Conservation (phyloP, 1,140 invertebrate genomes). For the Pinna nobilis region DNA sequence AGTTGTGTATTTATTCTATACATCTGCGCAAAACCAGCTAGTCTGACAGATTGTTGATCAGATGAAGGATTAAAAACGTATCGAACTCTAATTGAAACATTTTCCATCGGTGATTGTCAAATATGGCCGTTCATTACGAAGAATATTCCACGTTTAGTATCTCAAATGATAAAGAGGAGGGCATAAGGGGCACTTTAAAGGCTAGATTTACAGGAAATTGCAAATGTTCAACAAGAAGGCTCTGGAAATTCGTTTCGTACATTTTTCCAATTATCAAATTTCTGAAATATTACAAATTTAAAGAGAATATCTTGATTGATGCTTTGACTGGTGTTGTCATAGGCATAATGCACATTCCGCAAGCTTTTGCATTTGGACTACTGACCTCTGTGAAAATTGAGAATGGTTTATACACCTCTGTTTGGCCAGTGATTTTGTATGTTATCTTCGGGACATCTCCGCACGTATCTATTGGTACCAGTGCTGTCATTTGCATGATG, state of each 20-base stretch:
- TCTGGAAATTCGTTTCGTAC: neutral
- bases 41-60: too few relatives aligned
- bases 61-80: too few relatives aligned
- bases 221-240: neutral
- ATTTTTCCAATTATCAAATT: slow-evolving; percentile 8
- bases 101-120: too few relatives aligned
- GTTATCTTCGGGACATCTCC: slow-evolving; percentile 75
- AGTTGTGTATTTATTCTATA: too few relatives aligned
- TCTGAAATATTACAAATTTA: slow-evolving; percentile 36
- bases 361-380: slow-evolving; percentile 75
- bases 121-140: too few relatives aligned
- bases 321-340: slow-evolving; percentile 71
- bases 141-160: too few relatives aligned
- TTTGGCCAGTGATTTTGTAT: slow-evolving; percentile 76
- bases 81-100: too few relatives aligned
- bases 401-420: slow-evolving; percentile 75
- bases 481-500: slow-evolving; percentile 59
- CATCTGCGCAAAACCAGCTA: too few relatives aligned
- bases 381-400: slow-evolving; percentile 71
- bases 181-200: too few relatives aligned
- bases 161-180: too few relatives aligned
- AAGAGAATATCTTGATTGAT: slow-evolving; percentile 61
- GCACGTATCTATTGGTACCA: slow-evolving; percentile 69
- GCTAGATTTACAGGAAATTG: neutral
- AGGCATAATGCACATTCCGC: slow-evolving; percentile 74